phyloP scores from a whole-genome alignment of 1,140 invertebrate species.

The Drosophila auraria region DNA sequence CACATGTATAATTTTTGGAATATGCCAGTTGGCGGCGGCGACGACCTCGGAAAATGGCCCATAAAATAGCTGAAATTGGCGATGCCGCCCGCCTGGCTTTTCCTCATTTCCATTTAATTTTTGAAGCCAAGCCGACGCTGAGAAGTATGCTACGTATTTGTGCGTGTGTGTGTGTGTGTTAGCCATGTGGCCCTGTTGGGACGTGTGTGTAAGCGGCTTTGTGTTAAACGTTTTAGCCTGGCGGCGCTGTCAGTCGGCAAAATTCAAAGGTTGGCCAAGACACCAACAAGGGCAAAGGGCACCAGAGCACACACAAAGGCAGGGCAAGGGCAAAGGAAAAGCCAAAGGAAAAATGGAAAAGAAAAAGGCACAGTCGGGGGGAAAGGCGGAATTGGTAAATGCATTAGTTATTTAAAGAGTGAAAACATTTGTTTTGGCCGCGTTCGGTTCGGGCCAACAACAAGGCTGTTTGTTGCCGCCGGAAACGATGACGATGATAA shows the following conservation, averaged over 20 bases:
- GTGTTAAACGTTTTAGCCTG: conserved; percentile 61
- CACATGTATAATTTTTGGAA: conserved; percentile 15
- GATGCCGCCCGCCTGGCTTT: background rate
- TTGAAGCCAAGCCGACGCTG: conserved; percentile 35
- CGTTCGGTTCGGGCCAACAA: conserved; percentile 3
- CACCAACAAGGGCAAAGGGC: conserved; percentile 43
- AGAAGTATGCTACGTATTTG: conserved; percentile 50
- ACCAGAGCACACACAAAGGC: conserved; percentile 5
- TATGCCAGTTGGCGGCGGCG: conserved; percentile 12
- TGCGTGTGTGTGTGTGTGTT: background rate
- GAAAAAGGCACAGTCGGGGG: conserved; percentile 2
- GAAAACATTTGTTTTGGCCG: conserved; percentile 59
- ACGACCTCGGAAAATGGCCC: conserved; percentile 16
- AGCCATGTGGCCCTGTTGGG: conserved; percentile 9
- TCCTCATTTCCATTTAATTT: conserved; percentile 47
- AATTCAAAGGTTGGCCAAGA: conserved; percentile 65
- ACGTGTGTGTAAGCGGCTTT: conserved; percentile 51
- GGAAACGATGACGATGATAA: conserved; percentile 33
- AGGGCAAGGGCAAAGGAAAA: background rate
- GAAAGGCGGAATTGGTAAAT: conserved; percentile 43
- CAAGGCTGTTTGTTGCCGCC: conserved; percentile 12
- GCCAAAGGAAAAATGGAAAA: background rate
- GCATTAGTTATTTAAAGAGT: conserved; percentile 78
- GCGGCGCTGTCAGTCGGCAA: conserved; percentile 61
- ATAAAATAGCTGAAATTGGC: conserved; percentile 20